Base-by-base conservation (phyloP, 1,140 invertebrate genomes). In the Magallana ariakensis region DNA sequence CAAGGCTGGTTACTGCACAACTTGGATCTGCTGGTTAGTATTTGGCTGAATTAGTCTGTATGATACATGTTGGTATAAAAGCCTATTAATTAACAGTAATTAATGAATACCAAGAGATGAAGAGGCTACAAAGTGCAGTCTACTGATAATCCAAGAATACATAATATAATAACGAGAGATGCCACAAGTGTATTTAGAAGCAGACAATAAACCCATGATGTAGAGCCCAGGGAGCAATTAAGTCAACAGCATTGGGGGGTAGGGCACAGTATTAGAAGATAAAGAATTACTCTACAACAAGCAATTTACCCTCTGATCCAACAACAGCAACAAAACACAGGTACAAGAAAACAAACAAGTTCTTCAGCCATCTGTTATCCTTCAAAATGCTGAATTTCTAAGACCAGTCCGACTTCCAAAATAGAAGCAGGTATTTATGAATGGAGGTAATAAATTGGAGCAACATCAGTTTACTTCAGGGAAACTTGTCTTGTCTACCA, bases 101-200 rank as follows among this genome's bases (percentile, higher is more conserved):
- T 75, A 75, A 75, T 75, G 33, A 13, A 75, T 75, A 75, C 19
- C 66, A 13, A 75, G 66, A 75, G 66, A 26, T 75, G 66, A 75
- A 33, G 22, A 75, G 66, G 66, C 66, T 75, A 75, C 66, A 75
- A 8, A 75, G 66, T 75, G 66, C 66, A 22, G 22, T 75, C 66
- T 75, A 75, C 66, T 75, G 66, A 75, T 75, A 75, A 75, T 75
- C 66, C 66, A 75, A 75, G 66, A 75, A 26, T 75, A 75, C 22
- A 75, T 75, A 46, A 46, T 46, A 46, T 46, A 10, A 26, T 75
- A 75, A 75, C 33, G 66, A 75, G 66, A 75, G 66, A 75, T 75
- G 66, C 66, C 66, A 26, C 66, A 13, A 75, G 66, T 75, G 66
- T 13, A 26, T 75, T 22, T 75, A 75, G 33, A 75, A 60, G 66